Conservation (phyloP, 2,113 vertebrate genomes). For the Microcebus tavaratra region DNA sequence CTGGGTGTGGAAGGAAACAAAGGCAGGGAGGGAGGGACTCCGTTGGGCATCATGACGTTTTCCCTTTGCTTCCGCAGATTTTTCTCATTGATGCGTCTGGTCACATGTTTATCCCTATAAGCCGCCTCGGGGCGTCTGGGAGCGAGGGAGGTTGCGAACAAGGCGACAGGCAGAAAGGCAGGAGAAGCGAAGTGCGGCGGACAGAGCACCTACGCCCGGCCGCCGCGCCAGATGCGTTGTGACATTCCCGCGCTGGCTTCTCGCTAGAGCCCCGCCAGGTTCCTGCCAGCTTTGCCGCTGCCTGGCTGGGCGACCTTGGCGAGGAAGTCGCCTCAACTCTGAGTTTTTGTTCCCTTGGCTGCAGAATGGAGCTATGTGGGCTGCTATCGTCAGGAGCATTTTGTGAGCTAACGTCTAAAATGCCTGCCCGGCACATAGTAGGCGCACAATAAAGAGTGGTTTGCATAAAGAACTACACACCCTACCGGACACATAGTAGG, state of each 20-base stretch:
- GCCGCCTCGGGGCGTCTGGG: background rate
- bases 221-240: accelerated
- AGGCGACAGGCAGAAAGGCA: background rate
- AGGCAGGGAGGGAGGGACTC: background rate
- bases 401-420: accelerated
- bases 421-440: background rate
- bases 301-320: background rate
- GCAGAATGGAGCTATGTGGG: background rate
- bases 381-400: accelerated
- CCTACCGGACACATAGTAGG: background rate
- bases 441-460: background rate
- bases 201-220: accelerated
- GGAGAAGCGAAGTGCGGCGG: accelerated
- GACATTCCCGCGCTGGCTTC: background rate
- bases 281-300: background rate
- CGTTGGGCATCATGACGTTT: background rate
- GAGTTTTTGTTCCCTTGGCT: background rate
- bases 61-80: accelerated
- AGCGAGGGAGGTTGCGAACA: background rate
- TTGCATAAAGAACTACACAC: accelerated
- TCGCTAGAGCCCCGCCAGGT: background rate
- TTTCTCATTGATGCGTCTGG: background rate
- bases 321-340: background rate
- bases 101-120: background rate
- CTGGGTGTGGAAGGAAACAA: background rate